A percentile compares a stretch with the other conserved stretches of the same genome.
Conservation (phyloP, 2,113 vertebrate species). For the Silurus meridionalis region DNA sequence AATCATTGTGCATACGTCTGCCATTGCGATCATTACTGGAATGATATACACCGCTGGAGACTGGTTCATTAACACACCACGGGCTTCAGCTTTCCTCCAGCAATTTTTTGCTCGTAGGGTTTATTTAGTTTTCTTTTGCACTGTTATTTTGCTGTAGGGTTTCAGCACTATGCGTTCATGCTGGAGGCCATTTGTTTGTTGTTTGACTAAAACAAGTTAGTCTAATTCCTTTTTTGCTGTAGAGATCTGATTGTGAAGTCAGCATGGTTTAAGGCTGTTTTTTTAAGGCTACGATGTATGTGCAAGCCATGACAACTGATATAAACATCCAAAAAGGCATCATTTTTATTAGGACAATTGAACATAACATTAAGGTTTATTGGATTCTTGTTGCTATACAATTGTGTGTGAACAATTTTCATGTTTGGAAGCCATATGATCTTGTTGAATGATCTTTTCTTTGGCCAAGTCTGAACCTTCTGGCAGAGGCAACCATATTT, state of each 20-base stretch:
- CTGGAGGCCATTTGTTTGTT: conserved; percentile 20
- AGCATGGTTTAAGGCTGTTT: background rate
- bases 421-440: background rate
- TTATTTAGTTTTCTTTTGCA: conserved; percentile 14
- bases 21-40: conserved; percentile 20
- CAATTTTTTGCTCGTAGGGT: conserved; percentile 10
- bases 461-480: background rate
- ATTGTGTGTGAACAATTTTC: background rate
- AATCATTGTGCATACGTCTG: conserved; percentile 1
- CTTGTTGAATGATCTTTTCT: background rate
- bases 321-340: background rate
- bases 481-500: background rate
- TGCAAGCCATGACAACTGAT: background rate
- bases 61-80: conserved; percentile 31
- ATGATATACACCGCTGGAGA: conserved; percentile 40
- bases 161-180: background rate
- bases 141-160: background rate
- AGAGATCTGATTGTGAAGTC: conserved; percentile 5
- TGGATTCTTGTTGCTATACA: background rate
- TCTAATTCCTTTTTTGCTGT: conserved; percentile 2
- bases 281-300: background rate
- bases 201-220: background rate
- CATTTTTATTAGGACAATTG: background rate
- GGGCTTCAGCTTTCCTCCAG: conserved; percentile 15
- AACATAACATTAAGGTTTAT: background rate